These are phyloP conservation scores for Menidia menidia DNA, from an alignment of 2,797 vertebrate genomes.

Conservation along the genomic window DNA sequence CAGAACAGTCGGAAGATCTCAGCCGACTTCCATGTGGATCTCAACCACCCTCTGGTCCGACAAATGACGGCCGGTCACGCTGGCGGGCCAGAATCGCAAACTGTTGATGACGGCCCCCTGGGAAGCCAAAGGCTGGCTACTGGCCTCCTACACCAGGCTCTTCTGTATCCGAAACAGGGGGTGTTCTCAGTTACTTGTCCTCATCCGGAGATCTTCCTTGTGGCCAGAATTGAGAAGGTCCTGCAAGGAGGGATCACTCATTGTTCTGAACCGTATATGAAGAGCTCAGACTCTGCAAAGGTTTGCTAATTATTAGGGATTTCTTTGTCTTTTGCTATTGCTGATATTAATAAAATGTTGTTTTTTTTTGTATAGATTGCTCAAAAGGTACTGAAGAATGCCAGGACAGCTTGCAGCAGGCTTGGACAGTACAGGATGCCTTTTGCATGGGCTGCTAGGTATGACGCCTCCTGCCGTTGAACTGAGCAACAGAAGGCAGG, in stretches of 20 bases:
- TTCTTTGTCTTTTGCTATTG: no score
- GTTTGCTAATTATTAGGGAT: slow-evolving; percentile 59
- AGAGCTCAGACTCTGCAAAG: slow-evolving; percentile 95
- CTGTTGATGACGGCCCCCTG: slow-evolving; percentile 75
- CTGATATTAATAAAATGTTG: no score
- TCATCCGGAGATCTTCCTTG: slow-evolving; percentile 96
- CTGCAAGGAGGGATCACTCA: slow-evolving; percentile 95
- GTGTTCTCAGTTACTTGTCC: slow-evolving; percentile 97
- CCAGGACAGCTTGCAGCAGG: slow-evolving; percentile 91
- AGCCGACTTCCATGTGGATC: slow-evolving; percentile 94
- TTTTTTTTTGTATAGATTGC: slow-evolving; percentile 82
- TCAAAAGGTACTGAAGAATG: slow-evolving; percentile 97
- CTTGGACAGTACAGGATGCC: slow-evolving; percentile 97
- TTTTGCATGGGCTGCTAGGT: slow-evolving; percentile 98
- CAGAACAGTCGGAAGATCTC: slow-evolving; percentile 96
- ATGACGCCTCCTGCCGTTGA: slow-evolving; percentile 18
- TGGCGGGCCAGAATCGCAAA: slow-evolving; percentile 43
- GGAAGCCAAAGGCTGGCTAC: slow-evolving; percentile 71
- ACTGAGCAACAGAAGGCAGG: no score
- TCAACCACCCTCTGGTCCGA: slow-evolving; percentile 91
- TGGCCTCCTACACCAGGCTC: slow-evolving; percentile 81
- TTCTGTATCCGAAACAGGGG: slow-evolving; percentile 92
- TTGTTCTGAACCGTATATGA: slow-evolving; percentile 97
- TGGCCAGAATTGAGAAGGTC: slow-evolving; percentile 96
- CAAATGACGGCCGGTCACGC: slow-evolving; percentile 82